These are phyloP conservation scores for Drosophila mercatorum DNA, from an alignment of 2,888 invertebrate species.

Conservation along the genomic window DNA sequence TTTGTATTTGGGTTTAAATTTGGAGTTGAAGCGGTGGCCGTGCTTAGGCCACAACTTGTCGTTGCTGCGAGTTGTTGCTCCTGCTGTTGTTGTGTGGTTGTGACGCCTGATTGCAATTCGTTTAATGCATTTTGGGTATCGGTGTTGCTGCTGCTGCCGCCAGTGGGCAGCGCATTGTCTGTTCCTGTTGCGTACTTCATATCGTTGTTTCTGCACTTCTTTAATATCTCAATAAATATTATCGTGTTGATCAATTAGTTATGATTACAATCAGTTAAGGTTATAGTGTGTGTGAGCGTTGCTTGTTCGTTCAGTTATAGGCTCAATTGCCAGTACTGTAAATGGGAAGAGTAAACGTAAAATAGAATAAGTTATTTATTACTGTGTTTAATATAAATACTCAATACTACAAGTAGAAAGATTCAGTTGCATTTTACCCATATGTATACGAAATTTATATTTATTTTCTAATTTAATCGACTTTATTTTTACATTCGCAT, in stretches of 20 bases:
- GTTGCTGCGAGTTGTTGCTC: constrained; percentile 54
- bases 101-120: constrained; percentile 56
- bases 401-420: background rate
- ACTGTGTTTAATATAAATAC: background rate
- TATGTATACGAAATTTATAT: background rate
- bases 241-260: constrained; percentile 15
- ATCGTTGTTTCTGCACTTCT: constrained; percentile 55
- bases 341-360: constrained; percentile 16
- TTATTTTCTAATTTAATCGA: background rate
- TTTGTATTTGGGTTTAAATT: constrained; percentile 5
- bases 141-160: constrained; percentile 50
- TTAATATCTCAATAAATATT: constrained; percentile 39
- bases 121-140: constrained; percentile 52
- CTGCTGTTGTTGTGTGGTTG: constrained; percentile 29
- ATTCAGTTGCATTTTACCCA: background rate
- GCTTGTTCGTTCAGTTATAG: constrained; percentile 46
- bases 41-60: constrained; percentile 53
- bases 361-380: background rate
- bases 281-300: constrained; percentile 20
- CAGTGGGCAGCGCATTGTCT: constrained; percentile 62
- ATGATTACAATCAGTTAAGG: constrained; percentile 25
- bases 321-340: constrained; percentile 50
- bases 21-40: constrained; percentile 33
- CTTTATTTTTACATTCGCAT: constrained; percentile 1
- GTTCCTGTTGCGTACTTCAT: constrained; percentile 77